These are phyloP conservation scores for Hypanus sabinus DNA, from an alignment of 2,113 vertebrate genomes.

Conservation along the genomic window DNA sequence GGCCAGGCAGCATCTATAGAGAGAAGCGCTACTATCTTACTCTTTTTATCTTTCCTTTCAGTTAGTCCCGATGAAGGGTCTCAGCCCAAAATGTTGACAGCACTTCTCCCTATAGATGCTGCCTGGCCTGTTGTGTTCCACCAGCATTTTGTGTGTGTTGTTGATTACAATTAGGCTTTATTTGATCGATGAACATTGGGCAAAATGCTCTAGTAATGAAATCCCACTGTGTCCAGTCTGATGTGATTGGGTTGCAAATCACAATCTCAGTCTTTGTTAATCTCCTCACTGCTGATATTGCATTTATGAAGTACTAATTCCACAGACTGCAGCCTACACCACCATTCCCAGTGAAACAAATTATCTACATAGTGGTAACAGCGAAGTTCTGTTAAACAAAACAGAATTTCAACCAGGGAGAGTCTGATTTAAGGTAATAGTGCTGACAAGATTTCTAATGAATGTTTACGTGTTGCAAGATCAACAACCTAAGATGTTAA, in stretches of 20 bases:
- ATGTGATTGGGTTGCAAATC: not conserved
- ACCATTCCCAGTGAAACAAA: not conserved
- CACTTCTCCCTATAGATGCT: no score
- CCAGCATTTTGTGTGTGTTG: no score
- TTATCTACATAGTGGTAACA: not conserved
- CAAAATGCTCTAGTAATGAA: not conserved
- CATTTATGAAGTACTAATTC: not conserved
- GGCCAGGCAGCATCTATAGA: no score
- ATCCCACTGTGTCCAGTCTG: constrained; percentile 6
- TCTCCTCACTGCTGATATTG: not conserved
- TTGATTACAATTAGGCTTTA: not conserved
- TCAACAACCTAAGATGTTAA: not conserved
- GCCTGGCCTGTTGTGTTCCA: no score
- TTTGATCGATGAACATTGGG: not conserved
- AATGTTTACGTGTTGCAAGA: not conserved
- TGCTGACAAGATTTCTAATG: not conserved
- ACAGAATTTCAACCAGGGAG: not conserved
- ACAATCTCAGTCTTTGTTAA: not conserved
- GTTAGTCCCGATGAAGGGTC: no score
- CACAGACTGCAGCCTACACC: not conserved
- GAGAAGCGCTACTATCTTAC: no score
- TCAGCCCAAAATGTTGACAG: no score
- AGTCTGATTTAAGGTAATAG: not conserved
- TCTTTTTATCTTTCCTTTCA: no score
- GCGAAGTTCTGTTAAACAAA: no score